phyloP scores from a whole-genome alignment of 1,140 invertebrate species.

The Ips typographus region DNA sequence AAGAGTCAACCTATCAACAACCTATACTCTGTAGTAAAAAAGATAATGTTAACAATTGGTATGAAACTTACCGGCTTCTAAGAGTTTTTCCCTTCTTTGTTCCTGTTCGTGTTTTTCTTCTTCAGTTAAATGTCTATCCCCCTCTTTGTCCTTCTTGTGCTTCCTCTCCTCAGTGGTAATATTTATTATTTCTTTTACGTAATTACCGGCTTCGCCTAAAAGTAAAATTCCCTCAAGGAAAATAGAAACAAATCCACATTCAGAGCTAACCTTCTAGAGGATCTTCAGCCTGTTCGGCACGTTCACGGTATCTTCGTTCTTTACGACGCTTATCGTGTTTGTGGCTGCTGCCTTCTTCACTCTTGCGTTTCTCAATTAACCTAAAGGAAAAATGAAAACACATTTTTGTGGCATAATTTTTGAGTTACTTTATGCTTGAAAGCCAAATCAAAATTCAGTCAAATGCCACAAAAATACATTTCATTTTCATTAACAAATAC shows the following conservation, averaged over 20 bases:
- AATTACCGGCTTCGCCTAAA: conserved; percentile 54
- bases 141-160: conserved; percentile 51
- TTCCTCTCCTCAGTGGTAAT: conserved; percentile 54
- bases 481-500: conserved; percentile 18
- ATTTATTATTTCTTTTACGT: conserved; percentile 54
- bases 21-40: too few species aligned
- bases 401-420: conserved; percentile 14
- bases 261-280: conserved; percentile 39
- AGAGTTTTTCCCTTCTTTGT: conserved; percentile 61
- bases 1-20: not conserved
- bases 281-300: conserved; percentile 43
- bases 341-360: conserved; percentile 43
- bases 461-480: conserved; percentile 26
- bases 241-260: not conserved
- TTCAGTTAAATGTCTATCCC: conserved; percentile 52
- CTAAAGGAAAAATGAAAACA: conserved; percentile 31
- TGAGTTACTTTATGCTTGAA: not conserved
- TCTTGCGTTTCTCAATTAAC: conserved; percentile 62
- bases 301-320: conserved; percentile 45
- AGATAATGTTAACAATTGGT: not conserved
- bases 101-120: conserved; percentile 59
- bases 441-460: too few species aligned
- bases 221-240: not conserved
- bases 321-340: conserved; percentile 28
- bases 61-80: conserved; percentile 58